Evolutionary conservation across 2,888 invertebrate species (phyloP).

Genomic region (Mellilla xanthometata): DNA sequence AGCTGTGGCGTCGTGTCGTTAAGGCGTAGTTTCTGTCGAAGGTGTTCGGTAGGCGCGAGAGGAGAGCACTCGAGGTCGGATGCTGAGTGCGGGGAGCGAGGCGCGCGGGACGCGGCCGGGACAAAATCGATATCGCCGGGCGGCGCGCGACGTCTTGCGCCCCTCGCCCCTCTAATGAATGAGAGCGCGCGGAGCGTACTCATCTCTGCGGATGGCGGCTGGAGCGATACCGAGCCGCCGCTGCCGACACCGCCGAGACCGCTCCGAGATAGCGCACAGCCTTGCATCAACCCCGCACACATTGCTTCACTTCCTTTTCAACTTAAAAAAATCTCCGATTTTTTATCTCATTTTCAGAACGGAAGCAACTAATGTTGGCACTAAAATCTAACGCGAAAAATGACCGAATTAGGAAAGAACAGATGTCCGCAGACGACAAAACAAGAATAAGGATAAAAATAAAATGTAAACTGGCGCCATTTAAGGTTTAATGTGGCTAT

Average conservation of each 20-base stretch:
- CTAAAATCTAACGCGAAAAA: background rate
- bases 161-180: conserved; percentile 76
- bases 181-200: conserved; percentile 78
- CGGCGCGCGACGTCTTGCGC: conserved; percentile 80
- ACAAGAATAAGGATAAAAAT: conserved; percentile 8
- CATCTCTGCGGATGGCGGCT: conserved; percentile 78
- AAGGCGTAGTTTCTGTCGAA: conserved; percentile 79
- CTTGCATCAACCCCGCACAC: conserved; percentile 18
- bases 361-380: background rate
- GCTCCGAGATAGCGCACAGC: conserved; percentile 42
- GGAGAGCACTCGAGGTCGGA: conserved; percentile 82
- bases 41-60: conserved; percentile 79
- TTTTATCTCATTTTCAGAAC: background rate
- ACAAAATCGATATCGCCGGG: conserved; percentile 81
- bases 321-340: background rate
- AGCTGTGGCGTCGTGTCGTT: conserved; percentile 73
- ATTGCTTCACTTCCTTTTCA: background rate
- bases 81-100: conserved; percentile 73
- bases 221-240: conserved; percentile 61
- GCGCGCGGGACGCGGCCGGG: conserved; percentile 64
- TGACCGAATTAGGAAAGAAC: background rate
- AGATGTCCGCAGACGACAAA: conserved; percentile 3
- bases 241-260: conserved; percentile 49
- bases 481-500: conserved; percentile 26
- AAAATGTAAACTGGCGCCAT: conserved; percentile 9